A percentile compares a stretch with the other conserved stretches of the same genome.
These are phyloP conservation scores for Mohoua ochrocephala DNA, from an alignment of 2,113 vertebrate genomes.

Conservation along the genomic window DNA sequence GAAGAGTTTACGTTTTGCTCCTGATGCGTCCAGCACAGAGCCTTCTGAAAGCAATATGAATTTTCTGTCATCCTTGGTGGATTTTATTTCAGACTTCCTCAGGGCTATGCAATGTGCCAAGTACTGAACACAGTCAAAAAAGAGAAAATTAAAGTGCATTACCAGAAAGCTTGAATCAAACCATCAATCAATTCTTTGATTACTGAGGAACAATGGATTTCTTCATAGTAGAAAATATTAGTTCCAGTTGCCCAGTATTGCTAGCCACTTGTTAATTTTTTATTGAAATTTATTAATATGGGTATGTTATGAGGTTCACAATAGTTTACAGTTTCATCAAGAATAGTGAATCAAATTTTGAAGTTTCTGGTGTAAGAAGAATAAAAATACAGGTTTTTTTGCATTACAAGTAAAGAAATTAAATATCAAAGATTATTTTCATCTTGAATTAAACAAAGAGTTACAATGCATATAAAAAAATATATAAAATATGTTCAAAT, in stretches of 20 bases:
- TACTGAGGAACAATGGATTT: neutral
- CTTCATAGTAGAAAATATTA: neutral
- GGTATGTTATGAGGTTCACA: neutral
- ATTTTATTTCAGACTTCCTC: neutral
- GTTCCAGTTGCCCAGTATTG: neutral
- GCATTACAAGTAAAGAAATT: neutral
- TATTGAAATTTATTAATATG: neutral
- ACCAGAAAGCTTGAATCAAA: neutral
- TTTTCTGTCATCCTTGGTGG: neutral
- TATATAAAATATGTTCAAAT: neutral
- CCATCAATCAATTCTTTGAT: neutral
- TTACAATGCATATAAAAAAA: neutral
- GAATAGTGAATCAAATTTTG: neutral
- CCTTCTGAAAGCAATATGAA: neutral
- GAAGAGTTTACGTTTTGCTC: neutral
- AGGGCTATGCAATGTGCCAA: neutral
- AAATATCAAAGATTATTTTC: neutral
- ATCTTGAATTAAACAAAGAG: neutral
- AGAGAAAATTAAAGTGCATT: neutral
- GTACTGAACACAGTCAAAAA: neutral
- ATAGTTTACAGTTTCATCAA: neutral
- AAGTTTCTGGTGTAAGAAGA: neutral
- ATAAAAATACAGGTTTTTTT: neutral
- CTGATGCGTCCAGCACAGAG: neutral
- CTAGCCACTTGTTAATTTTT: neutral